Evolutionary conservation across 2,888 invertebrate genomes (phyloP), one percentile per base, ranked within the genome.

Genomic region (Emesis russula): DNA sequence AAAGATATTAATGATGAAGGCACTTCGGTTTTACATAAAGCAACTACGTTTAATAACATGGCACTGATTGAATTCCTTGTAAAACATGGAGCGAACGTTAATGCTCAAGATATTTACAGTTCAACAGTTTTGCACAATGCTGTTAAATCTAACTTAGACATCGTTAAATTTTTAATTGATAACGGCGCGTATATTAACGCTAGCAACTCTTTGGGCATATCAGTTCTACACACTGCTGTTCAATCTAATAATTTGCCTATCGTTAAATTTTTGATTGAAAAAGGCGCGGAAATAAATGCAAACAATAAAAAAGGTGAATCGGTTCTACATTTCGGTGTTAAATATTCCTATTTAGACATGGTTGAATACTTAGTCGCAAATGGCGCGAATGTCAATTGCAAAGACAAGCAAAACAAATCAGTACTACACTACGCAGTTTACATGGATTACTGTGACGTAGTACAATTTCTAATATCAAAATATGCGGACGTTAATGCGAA

Each of bases 1-100:
- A 74, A 74, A 31, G 74, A 74, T 15, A 25, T 41, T 7, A 41
- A 41, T 41, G 41, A 25, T 7, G 15, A 74, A 18, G 74, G 74
- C 13, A 15, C 18, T n/a, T 41, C 74, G 15, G 38, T 44, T 41
- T 44, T 74, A 74, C 41, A 74, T 74, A 41, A 41, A 74, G 38
- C 48, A 25, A 7, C 25, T 63, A 63, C 18, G 7, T 63, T 63
- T 63, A 25, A 25, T 18, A 18, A 63, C 6, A 63, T 25, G 9
- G 63, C 18, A 3, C 18, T 63, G n/a, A 25, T 63, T 2, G 25
- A 63, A 25, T 63, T 63, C 5, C 25, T 63, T 25, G 18, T 63
- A 7, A 63, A 63, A 25, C 2, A 63, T 63, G 63, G 63, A 6
- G 63, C 63, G 9, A 63, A 63, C 18, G 25, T 63, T 25, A 63